Evolutionary conservation across 2,113 vertebrate species (phyloP).

Genomic region (Xyliphius kryptos): DNA sequence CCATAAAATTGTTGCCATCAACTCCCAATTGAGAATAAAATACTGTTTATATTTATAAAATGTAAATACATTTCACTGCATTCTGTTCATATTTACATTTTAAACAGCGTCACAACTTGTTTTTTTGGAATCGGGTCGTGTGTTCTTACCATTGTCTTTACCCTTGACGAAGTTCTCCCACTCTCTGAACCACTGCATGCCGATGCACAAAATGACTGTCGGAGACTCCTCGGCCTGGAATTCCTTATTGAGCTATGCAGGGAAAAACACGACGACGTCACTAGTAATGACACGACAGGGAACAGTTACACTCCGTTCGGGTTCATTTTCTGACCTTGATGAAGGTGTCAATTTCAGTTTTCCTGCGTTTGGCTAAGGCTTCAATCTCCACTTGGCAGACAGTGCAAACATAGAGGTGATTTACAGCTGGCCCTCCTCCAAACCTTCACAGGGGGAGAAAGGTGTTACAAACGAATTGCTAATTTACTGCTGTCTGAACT

Average conservation of each 20-base stretch:
- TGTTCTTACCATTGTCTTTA: conserved; percentile 83
- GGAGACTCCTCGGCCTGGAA: conserved; percentile 97
- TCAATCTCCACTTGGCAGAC: conserved; percentile 96
- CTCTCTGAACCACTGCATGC: conserved; percentile 99
- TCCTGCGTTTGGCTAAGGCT: conserved; percentile 84
- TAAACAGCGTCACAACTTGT: too few relatives aligned
- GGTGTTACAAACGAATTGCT: too few relatives aligned
- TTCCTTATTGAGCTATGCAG: conserved; percentile 86
- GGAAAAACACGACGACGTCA: background rate
- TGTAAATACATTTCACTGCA: too few relatives aligned
- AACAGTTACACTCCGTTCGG: background rate
- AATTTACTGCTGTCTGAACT: too few relatives aligned
- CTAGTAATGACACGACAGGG: too few relatives aligned
- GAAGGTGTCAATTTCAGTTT: conserved; percentile 92
- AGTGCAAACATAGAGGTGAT: conserved; percentile 91
- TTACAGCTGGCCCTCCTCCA: conserved; percentile 94
- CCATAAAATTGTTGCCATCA: too few relatives aligned
- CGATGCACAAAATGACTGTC: conserved; percentile 86
- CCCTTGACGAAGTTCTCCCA: conserved; percentile 98
- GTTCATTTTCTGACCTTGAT: conserved; percentile 77
- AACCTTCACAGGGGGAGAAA: conserved; percentile 68
- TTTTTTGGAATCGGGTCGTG: too few relatives aligned
- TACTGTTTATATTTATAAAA: too few relatives aligned
- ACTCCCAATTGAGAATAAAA: too few relatives aligned
- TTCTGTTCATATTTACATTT: too few relatives aligned